These are phyloP conservation scores for Drosophila repleta DNA, from an alignment of 1,140 invertebrate species.

Conservation along the genomic window DNA sequence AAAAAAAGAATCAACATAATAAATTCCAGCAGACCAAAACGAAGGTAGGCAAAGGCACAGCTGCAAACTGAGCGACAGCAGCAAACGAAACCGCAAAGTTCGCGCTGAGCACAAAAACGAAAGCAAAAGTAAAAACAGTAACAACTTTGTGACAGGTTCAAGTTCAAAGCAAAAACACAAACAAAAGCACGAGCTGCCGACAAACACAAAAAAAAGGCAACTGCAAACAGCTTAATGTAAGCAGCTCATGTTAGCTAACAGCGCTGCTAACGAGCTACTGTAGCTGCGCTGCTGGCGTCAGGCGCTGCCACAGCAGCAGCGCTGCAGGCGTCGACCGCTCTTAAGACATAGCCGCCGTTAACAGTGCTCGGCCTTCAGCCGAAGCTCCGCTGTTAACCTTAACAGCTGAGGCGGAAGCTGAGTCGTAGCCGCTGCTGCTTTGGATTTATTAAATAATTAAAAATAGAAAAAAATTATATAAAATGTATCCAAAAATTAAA, in stretches of 20 bases:
- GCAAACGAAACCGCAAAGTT: neutral
- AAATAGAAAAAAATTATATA: neutral
- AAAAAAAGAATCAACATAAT: too few species aligned
- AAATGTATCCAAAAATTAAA: neutral
- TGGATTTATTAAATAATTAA: too few species aligned
- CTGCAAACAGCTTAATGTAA: neutral
- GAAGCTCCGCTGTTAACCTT: neutral
- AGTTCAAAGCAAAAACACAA: conserved; percentile 65
- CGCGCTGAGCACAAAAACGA: neutral
- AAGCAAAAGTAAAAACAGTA: conserved; percentile 2
- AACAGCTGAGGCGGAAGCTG: neutral
- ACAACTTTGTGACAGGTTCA: conserved; percentile 42
- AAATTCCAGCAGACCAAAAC: too few species aligned
- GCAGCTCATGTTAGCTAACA: conserved; percentile 1
- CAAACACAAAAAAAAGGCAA: conserved; percentile 1
- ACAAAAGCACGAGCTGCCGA: conserved; percentile 1
- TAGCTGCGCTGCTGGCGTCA: neutral
- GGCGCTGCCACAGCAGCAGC: neutral
- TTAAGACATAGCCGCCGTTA: neutral
- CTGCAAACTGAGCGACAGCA: neutral
- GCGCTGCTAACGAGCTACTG: neutral
- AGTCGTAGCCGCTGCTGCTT: neutral
- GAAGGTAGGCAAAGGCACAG: too few species aligned
- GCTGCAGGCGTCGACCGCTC: neutral
- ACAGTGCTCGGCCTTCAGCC: neutral